Percentiles rank a stretch among this genome's conserved stretches.
Conservation (phyloP, 2,888 invertebrate genomes). For the Cenopis cana region DNA sequence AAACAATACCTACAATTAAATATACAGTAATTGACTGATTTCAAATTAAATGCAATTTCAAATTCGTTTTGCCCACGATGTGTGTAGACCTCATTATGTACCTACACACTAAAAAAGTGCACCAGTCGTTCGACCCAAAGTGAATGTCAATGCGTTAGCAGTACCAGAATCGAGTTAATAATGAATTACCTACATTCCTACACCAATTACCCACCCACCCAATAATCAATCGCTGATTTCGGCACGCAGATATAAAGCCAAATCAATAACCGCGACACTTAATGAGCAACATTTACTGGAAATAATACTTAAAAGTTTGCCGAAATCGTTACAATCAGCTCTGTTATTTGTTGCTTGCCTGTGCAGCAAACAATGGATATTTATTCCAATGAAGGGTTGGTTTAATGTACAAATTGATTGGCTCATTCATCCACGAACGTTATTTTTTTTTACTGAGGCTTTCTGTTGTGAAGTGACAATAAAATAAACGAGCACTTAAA, state of each 20-base stretch:
- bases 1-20: no score
- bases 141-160: no score
- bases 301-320: conserved; percentile 37
- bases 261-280: conserved; percentile 20
- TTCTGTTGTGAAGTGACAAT: conserved; percentile 13
- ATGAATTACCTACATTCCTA: not conserved
- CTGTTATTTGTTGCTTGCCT: conserved; percentile 15
- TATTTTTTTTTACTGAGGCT: conserved; percentile 5
- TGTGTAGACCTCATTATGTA: no score
- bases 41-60: no score
- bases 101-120: not conserved
- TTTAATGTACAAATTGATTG: conserved; percentile 58
- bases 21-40: no score
- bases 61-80: no score
- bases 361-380: conserved; percentile 51
- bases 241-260: conserved; percentile 20
- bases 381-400: conserved; percentile 51
- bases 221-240: conserved; percentile 12
- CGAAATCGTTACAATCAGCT: conserved; percentile 39
- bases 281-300: conserved; percentile 17
- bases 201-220: not conserved
- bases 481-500: conserved; percentile 23
- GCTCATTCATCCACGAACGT: conserved; percentile 55
- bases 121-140: no score
- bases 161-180: not conserved